Percentiles rank a stretch among this genome's conserved stretches.
Conservation (phyloP, 2,113 vertebrate genomes). For the Spheniscus mendiculus region DNA sequence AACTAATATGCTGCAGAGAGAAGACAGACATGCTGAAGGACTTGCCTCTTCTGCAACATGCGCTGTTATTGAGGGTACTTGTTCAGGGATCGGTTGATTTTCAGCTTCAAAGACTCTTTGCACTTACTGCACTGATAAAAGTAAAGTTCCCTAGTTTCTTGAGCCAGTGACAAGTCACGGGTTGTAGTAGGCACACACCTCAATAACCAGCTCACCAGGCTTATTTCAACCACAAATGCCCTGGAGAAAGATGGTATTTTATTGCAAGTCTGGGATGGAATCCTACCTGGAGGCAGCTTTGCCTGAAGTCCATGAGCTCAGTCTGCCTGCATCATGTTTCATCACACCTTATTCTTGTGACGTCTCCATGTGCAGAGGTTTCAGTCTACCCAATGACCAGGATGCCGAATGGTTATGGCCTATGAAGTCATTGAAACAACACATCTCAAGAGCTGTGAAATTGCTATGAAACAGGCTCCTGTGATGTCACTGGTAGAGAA, state of each 20-base stretch:
- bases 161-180: not conserved
- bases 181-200: not conserved
- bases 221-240: not conserved
- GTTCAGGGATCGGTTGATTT: not conserved
- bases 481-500: not conserved
- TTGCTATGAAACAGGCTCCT: not conserved
- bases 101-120: not conserved
- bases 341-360: not conserved
- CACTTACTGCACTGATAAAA: not conserved
- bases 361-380: not conserved
- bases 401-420: not conserved
- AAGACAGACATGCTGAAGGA: not conserved
- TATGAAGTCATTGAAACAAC: not conserved
- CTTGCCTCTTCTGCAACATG: not conserved
- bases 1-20: not conserved
- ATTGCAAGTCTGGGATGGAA: not conserved
- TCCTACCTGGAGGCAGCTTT: not conserved
- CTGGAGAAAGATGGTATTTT: not conserved
- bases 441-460: not conserved
- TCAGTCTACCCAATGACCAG: not conserved
- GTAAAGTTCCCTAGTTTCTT: not conserved
- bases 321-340: not conserved
- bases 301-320: not conserved
- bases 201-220: not conserved
- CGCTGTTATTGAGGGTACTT: rapidly evolving